A percentile compares a stretch with the other conserved stretches of the same genome.
Conservation (phyloP, 1,140 invertebrate species). For the Cherax quadricarinatus region DNA sequence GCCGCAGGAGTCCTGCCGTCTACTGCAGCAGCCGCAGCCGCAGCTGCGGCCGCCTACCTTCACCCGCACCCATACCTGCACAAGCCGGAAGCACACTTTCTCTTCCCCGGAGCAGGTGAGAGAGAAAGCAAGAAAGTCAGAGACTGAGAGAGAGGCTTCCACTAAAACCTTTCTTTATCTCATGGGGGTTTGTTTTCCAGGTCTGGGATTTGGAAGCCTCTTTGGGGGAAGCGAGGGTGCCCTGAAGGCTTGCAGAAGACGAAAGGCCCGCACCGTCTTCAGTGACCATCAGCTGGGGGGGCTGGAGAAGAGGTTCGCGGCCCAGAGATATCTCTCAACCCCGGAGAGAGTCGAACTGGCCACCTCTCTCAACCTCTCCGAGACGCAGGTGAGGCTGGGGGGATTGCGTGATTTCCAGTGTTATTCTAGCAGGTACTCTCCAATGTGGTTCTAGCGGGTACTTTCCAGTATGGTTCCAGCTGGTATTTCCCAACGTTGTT, state of each 20-base stretch:
- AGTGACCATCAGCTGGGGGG: constrained; percentile 97
- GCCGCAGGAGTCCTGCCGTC: constrained; percentile 60
- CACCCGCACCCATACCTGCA: constrained; percentile 79
- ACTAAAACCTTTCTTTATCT: too few relatives aligned
- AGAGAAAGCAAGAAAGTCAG: constrained; percentile 38
- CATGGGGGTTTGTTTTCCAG: constrained; percentile 76
- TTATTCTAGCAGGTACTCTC: too few relatives aligned
- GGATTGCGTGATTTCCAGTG: too few relatives aligned
- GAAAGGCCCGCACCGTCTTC: constrained; percentile 98
- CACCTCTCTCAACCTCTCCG: constrained; percentile 92
- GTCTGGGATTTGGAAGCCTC: constrained; percentile 84
- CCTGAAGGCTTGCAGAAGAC: constrained; percentile 91
- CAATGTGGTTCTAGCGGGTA: too few relatives aligned
- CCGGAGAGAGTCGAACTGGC: constrained; percentile 97
- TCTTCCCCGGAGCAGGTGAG: constrained; percentile 78
- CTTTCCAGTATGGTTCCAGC: too few relatives aligned
- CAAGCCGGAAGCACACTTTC: constrained; percentile 78
- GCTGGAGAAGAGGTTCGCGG: constrained; percentile 95
- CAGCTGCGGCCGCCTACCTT: constrained; percentile 75
- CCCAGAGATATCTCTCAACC: constrained; percentile 96
- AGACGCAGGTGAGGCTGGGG: constrained; percentile 86
- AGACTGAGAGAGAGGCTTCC: not conserved
- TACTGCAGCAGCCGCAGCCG: constrained; percentile 68
- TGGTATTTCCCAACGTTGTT: too few relatives aligned
- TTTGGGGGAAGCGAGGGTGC: constrained; percentile 83